Conservation (phyloP, 2,113 vertebrate genomes). For the Hucho hucho region DNA sequence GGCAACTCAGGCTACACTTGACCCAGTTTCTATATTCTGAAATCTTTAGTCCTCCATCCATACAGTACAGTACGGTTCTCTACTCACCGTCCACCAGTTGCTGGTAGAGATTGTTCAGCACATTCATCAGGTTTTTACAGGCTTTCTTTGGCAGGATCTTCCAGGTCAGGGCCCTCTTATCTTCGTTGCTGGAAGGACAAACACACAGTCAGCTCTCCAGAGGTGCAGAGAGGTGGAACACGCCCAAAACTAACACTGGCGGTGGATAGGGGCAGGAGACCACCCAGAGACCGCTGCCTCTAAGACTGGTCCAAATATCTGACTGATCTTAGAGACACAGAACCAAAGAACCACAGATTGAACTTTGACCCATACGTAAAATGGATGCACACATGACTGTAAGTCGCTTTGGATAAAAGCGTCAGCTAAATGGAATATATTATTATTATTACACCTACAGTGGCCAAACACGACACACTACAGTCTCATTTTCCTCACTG, state of each 20-base stretch:
- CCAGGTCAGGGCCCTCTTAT: constrained; percentile 91
- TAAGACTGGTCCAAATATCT: too few species aligned
- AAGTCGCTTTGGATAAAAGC: too few species aligned
- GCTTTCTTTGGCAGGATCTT: constrained; percentile 98
- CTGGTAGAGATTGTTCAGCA: constrained; percentile 86
- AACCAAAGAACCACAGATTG: too few species aligned
- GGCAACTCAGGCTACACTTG: background rate
- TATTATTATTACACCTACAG: too few species aligned
- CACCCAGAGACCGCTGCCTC: too few species aligned
- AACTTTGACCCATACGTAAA: too few species aligned
- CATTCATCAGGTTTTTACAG: constrained; percentile 96
- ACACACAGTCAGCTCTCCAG: constrained; percentile 17
- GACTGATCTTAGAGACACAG: too few species aligned
- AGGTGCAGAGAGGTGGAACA: background rate
- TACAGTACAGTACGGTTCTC: background rate
- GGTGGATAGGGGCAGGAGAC: background rate
- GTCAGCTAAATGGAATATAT: too few species aligned
- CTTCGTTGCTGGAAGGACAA: constrained; percentile 82
- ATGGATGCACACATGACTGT: too few species aligned
- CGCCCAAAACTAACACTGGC: constrained; percentile 33
- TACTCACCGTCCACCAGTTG: constrained; percentile 91
- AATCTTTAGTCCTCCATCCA: background rate
- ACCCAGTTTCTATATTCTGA: background rate
- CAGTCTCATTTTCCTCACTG: too few species aligned
- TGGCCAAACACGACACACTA: too few species aligned